A percentile compares a stretch with the other conserved stretches of the same genome.
These are phyloP conservation scores for Euleptes europaea DNA, from an alignment of 2,113 vertebrate species.

Conservation along the genomic window DNA sequence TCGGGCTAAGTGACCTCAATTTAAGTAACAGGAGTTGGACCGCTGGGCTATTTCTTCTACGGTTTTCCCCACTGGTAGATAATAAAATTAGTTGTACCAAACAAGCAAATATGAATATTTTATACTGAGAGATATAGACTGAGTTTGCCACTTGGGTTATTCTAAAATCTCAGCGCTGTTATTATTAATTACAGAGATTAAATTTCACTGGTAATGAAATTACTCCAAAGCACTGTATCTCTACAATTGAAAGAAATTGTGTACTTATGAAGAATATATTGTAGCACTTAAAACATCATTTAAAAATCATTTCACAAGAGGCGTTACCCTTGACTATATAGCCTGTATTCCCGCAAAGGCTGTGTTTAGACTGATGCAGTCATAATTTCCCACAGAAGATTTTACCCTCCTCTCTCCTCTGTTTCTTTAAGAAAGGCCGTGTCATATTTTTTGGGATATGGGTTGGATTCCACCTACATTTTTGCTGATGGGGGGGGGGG, in stretches of 20 bases:
- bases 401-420: background rate
- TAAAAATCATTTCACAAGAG: constrained; percentile 3
- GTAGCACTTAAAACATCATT: constrained; percentile 8
- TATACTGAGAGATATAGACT: background rate
- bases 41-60: background rate
- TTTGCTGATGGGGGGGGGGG: no score
- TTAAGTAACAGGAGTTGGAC: background rate
- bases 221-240: background rate
- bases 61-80: background rate
- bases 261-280: background rate
- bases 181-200: constrained; percentile 2
- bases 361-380: background rate
- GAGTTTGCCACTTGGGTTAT: background rate
- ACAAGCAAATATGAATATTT: background rate
- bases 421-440: background rate
- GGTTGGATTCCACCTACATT: no score
- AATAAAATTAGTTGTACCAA: background rate
- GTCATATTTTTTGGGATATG: no score
- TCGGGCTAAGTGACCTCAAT: background rate
- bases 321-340: background rate
- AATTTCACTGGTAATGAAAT: constrained; percentile 14
- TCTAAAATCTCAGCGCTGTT: background rate
- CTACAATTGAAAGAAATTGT: background rate
- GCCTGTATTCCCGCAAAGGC: background rate
- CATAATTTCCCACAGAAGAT: background rate